These are phyloP conservation scores for Gymnocypris eckloni DNA, from an alignment of 2,797 vertebrate genomes.

Conservation along the genomic window DNA sequence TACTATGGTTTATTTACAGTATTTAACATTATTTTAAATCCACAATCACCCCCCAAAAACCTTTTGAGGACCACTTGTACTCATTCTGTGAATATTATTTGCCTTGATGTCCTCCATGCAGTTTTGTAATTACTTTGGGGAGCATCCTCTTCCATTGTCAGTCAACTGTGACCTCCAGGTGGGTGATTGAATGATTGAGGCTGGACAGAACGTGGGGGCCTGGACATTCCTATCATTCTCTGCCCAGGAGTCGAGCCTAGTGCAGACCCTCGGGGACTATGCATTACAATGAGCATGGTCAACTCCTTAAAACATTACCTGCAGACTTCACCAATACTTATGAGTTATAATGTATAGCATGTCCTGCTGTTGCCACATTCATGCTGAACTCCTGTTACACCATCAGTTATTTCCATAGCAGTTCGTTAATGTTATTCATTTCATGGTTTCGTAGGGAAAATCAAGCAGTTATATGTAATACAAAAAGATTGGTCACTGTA, in stretches of 20 bases:
- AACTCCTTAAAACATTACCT: conserved; percentile 3
- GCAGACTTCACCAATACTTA: background rate
- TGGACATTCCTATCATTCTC: conserved; percentile 48
- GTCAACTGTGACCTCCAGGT: conserved; percentile 45
- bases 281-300: conserved; percentile 27
- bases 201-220: conserved; percentile 30
- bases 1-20: background rate
- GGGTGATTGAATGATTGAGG: conserved; percentile 37
- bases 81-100: conserved; percentile 1
- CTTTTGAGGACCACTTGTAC: background rate
- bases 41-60: background rate
- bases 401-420: background rate
- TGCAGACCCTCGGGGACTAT: conserved; percentile 16
- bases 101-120: background rate
- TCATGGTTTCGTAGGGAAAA: background rate
- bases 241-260: conserved; percentile 22
- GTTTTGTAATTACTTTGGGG: conserved; percentile 20
- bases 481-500: conserved; percentile 16
- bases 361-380: conserved; percentile 1
- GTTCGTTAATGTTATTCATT: background rate
- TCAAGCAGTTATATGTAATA: background rate
- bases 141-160: conserved; percentile 4
- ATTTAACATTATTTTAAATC: background rate
- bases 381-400: background rate
- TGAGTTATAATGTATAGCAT: background rate